Conservation (phyloP, 2,888 invertebrate genomes). For the Andricus quercusramuli region DNA sequence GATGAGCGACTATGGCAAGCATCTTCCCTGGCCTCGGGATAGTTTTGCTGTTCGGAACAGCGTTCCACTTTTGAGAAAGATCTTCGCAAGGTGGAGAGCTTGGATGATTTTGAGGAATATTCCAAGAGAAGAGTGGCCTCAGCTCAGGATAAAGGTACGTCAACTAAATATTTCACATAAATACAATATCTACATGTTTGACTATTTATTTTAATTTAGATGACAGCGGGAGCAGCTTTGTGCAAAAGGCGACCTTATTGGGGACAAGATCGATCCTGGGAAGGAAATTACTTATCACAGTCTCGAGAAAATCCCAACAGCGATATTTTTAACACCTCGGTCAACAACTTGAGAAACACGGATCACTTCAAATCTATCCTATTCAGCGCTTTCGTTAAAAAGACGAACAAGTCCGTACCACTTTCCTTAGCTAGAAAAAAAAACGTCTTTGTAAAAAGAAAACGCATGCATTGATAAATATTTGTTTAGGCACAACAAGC, state of each 20-base stretch:
- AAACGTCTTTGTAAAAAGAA: not conserved
- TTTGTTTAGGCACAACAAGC: constrained; percentile 83
- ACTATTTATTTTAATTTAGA: constrained; percentile 70
- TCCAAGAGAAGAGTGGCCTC: constrained; percentile 92
- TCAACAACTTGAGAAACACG: constrained; percentile 84
- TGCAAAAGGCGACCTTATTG: constrained; percentile 85
- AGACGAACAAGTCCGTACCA: constrained; percentile 71
- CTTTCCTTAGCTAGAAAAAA: constrained; percentile 38
- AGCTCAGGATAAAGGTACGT: constrained; percentile 87
- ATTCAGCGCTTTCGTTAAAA: constrained; percentile 75
- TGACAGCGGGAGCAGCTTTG: constrained; percentile 87
- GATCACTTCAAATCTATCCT: constrained; percentile 83
- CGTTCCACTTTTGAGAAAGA: constrained; percentile 82
- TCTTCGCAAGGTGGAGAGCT: constrained; percentile 92
- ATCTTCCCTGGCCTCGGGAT: constrained; percentile 89
- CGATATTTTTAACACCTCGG: constrained; percentile 83
- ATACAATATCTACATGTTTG: not conserved
- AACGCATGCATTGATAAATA: not conserved
- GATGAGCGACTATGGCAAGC: constrained; percentile 88
- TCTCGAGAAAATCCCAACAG: constrained; percentile 85
- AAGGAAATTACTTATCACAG: constrained; percentile 89
- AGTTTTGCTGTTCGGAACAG: constrained; percentile 85
- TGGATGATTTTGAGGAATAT: constrained; percentile 90
- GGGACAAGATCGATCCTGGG: constrained; percentile 90
- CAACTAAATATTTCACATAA: not conserved